Percentiles rank a stretch among this genome's conserved stretches.
Evolutionary conservation across 2,797 vertebrate genomes (phyloP).

Genomic region (Salmo trutta): DNA sequence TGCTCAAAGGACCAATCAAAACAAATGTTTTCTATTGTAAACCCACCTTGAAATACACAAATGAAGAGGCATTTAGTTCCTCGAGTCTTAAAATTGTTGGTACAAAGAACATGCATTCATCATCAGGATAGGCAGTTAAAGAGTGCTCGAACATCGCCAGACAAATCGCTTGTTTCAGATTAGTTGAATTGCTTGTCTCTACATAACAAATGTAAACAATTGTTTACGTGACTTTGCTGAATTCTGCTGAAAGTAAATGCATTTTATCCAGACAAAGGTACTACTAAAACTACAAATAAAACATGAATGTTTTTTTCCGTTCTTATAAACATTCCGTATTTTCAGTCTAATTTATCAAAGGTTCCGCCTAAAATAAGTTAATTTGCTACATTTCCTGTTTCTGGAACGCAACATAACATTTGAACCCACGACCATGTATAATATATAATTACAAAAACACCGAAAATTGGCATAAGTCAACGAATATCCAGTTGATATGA

Average conservation of each 20-base stretch:
- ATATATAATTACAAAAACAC: neutral
- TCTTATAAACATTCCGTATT: conserved; percentile 68
- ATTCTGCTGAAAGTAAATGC: conserved; percentile 42
- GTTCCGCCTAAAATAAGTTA: conserved; percentile 54
- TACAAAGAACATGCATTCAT: conserved; percentile 97
- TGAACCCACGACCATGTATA: neutral
- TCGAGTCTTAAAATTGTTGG: conserved; percentile 82
- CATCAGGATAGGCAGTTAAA: conserved; percentile 92
- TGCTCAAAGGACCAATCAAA: too few relatives aligned
- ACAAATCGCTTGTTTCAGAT: neutral
- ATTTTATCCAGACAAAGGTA: conserved; percentile 60
- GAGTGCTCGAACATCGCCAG: conserved; percentile 57
- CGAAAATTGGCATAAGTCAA: neutral
- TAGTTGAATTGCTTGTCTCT: conserved; percentile 8
- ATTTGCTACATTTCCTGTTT: neutral
- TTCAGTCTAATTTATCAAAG: neutral
- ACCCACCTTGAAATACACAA: conserved; percentile 91
- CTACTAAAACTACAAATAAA: conserved; percentile 39
- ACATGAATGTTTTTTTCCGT: conserved; percentile 64
- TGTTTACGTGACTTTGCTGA: conserved; percentile 41
- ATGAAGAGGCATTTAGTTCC: conserved; percentile 62
- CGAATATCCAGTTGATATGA: neutral
- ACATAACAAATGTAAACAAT: conserved; percentile 10
- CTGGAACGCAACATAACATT: neutral
- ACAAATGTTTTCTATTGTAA: too few relatives aligned